phyloP scores from a whole-genome alignment of 2,888 invertebrate species.

The Cabera pusaria region DNA sequence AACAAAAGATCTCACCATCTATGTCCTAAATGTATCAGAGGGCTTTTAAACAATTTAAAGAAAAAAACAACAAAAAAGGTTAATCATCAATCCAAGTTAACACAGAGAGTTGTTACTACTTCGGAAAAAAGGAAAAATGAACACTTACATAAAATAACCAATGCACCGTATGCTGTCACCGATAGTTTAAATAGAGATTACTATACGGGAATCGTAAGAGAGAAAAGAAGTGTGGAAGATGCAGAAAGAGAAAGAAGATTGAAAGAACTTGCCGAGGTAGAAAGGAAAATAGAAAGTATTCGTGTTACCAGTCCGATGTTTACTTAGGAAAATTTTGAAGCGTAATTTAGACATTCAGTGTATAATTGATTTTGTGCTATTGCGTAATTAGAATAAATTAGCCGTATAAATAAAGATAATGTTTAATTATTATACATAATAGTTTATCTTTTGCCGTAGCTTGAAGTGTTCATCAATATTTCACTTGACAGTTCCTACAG shows the following conservation, averaged over 20 bases:
- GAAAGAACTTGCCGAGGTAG: constrained; percentile 44
- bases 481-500: no score
- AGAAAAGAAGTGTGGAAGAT: constrained; percentile 25
- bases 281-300: constrained; percentile 41
- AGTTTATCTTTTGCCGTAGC: no score
- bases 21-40: constrained; percentile 27
- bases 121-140: constrained; percentile 3
- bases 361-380: no score
- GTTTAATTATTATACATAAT: no score
- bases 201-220: constrained; percentile 10
- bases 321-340: no score
- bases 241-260: constrained; percentile 36
- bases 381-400: no score
- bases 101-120: no score
- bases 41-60: constrained; percentile 7
- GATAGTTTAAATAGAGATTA: constrained; percentile 4
- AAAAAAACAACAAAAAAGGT: constrained; percentile 9
- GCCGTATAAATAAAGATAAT: no score
- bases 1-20: constrained; percentile 17
- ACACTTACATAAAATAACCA: neutral
- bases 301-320: neutral
- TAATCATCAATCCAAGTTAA: neutral
- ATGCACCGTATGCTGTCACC: neutral
- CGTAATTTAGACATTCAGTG: no score
- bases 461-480: no score